These are phyloP conservation scores for Oceanodroma tethys DNA, from an alignment of 2,113 vertebrate genomes.

Conservation along the genomic window DNA sequence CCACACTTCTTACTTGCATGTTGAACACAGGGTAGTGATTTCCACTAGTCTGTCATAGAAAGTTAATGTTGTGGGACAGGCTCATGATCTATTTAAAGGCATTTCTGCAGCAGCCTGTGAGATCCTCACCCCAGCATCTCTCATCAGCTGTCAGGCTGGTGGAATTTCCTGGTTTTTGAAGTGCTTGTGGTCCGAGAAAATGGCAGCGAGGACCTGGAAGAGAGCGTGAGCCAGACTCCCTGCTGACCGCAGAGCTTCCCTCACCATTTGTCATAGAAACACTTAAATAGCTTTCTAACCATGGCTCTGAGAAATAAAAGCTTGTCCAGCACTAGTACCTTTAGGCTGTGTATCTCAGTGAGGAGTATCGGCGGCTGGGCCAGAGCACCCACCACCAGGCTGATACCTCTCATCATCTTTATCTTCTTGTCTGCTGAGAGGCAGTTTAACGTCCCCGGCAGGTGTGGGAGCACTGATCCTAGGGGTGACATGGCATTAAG, in stretches of 20 bases:
- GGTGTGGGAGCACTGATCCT: not conserved
- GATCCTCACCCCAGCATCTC: not conserved
- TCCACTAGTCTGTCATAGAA: not conserved
- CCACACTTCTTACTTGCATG: not conserved
- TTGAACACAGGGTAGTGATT: not conserved
- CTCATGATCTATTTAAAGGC: conserved; percentile 23
- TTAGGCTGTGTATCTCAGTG: not conserved
- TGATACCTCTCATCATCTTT: not conserved
- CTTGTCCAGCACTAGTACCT: not conserved
- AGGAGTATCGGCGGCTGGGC: not conserved
- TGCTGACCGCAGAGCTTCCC: not conserved
- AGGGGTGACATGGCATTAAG: not conserved
- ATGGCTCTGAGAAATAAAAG: not conserved
- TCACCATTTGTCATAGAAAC: not conserved
- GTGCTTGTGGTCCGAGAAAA: conserved; percentile 14
- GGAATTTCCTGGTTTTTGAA: conserved; percentile 40
- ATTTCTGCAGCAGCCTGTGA: not conserved
- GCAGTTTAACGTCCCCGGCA: not conserved
- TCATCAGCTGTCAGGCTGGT: conserved; percentile 33
- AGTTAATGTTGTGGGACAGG: conserved; percentile 4
- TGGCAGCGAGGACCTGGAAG: not conserved
- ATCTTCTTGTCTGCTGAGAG: not conserved
- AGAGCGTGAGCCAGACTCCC: not conserved
- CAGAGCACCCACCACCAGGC: not conserved
- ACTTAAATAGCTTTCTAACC: not conserved